Base-by-base conservation (phyloP, 2,797 vertebrate species). In the Tolypeutes matacus region DNA sequence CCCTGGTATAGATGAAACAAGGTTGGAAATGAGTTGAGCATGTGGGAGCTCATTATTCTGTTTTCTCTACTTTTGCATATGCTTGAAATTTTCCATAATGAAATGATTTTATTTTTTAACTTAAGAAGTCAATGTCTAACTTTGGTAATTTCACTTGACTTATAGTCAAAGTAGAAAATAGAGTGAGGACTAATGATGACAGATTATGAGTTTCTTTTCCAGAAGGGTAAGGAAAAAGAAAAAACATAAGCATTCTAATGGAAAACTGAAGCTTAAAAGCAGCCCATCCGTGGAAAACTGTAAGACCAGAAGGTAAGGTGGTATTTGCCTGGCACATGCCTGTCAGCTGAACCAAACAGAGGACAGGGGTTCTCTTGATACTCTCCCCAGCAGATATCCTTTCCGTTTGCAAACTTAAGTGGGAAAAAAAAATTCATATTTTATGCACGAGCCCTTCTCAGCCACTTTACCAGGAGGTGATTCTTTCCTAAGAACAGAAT, bases 161-260 rank as follows among this genome's bases (percentile, higher is more conserved):
- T 93, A 56, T 46, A 91, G 76, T 80, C 58, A 93, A 95, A 94
- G 82, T 46, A 72, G 72, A 91, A 94, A 89, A 92, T 10, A 73
- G n/a, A 78, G n/a, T 34, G 11, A 86, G 31, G 70, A 85, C 34
- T 62, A 67, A 49, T 34, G 58, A 85, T 87, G 72, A 93, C n/a
- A 36, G 51, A 60, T 17, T 81, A 58, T 27, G 67, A 92, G 53
- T 36, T 65, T 77, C 84, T 49, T 31, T 93, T 81, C 53, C 39
- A 82, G 64, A 62, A 53, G 23, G 51, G 36, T 36, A 46, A 51
- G 31, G 49, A 46, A 84, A 76, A 36, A 31, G 62, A 81, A 72
- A 7, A 39, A 39, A 39, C 39, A 39, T 7, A 39, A 39, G 39
- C 39, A 39, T 69, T 64, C 88, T 75, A 49, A 62, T 42, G 34